Conservation (phyloP, 1,140 invertebrate species). For the Brachionus sp. region DNA sequence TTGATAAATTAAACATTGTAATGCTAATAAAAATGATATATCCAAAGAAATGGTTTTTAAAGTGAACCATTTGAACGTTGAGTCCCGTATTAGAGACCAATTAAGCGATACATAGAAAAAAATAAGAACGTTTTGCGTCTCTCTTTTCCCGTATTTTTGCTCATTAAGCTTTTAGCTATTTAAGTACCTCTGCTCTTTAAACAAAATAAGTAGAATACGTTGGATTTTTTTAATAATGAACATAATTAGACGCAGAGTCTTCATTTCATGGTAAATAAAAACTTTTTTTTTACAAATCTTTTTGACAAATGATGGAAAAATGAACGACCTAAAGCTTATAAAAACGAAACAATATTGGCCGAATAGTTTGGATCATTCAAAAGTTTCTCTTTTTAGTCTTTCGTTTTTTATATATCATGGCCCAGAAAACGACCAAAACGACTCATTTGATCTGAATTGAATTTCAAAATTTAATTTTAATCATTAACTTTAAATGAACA, state of each 20-base stretch:
- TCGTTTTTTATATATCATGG: neutral
- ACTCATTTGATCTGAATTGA: conserved; percentile 11
- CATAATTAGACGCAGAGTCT: conserved; percentile 30
- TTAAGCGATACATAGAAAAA: neutral
- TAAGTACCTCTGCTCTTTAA: conserved; percentile 40
- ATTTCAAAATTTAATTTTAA: conserved; percentile 4
- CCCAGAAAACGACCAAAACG: conserved; percentile 13
- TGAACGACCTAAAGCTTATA: neutral
- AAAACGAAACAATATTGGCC: conserved; percentile 20
- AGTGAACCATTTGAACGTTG: neutral
- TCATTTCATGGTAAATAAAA: conserved; percentile 34
- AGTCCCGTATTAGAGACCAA: conserved; percentile 6
- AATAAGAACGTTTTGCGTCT: conserved; percentile 19
- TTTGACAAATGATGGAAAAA: conserved; percentile 31
- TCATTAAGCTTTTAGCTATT: conserved; percentile 36
- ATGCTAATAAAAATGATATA: neutral
- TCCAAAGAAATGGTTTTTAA: conserved; percentile 6
- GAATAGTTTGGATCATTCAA: conserved; percentile 9
- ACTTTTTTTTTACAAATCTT: conserved; percentile 6
- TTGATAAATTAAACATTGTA: neutral
- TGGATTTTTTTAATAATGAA: conserved; percentile 23
- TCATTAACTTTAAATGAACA: neutral
- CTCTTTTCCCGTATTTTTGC: neutral
- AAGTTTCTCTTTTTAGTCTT: neutral
- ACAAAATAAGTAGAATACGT: conserved; percentile 31